Conservation (phyloP, 1,140 invertebrate species). For the Phymastichus coffea region DNA sequence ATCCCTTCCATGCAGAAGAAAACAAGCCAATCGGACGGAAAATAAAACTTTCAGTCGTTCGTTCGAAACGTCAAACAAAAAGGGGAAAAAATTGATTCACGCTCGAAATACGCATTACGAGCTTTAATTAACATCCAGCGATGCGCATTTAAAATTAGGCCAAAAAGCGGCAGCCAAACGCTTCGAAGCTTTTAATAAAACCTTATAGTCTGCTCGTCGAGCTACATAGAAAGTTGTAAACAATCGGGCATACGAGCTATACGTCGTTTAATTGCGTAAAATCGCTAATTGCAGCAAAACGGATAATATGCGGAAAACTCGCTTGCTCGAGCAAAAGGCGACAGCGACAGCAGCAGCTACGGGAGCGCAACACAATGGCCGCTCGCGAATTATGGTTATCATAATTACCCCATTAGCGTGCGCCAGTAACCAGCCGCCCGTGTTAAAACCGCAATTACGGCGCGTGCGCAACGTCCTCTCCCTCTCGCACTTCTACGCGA, state of each 20-base stretch:
- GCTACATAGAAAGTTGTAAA: constrained; percentile 8
- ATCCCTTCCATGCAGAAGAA: too few species aligned
- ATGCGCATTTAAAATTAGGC: background rate
- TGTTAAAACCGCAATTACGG: constrained; percentile 28
- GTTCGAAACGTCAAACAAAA: too few species aligned
- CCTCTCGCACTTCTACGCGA: background rate
- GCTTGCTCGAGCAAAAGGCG: background rate
- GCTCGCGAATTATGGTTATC: constrained; percentile 28
- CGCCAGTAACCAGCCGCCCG: background rate
- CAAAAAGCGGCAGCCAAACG: background rate
- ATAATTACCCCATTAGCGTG: constrained; percentile 36
- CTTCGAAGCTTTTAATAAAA: constrained; percentile 5
- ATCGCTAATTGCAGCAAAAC: constrained; percentile 18
- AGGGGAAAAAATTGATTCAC: too few species aligned
- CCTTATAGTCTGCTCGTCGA: too few species aligned
- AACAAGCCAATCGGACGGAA: too few species aligned
- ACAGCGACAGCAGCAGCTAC: background rate
- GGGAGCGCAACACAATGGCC: background rate
- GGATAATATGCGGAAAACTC: background rate
- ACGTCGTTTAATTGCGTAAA: constrained; percentile 24
- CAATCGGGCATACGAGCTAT: too few species aligned
- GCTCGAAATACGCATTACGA: constrained; percentile 3
- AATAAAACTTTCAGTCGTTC: too few species aligned
- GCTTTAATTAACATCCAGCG: constrained; percentile 20
- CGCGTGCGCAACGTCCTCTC: background rate